These are phyloP conservation scores for Carcina quercana DNA, from an alignment of 2,888 invertebrate genomes.

Conservation along the genomic window DNA sequence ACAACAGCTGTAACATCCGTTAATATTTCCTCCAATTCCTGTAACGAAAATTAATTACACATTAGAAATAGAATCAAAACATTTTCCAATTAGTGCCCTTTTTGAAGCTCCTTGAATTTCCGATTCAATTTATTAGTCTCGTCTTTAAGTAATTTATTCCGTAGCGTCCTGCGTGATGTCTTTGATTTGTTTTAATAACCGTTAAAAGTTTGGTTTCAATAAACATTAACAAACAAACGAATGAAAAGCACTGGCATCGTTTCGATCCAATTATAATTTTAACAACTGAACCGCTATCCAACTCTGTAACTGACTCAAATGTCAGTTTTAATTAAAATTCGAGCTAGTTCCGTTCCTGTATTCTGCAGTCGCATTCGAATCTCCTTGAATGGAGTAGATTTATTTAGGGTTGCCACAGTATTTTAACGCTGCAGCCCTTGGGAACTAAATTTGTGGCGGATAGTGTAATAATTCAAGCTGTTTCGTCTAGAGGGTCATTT, in stretches of 20 bases:
- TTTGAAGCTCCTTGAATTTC: too few relatives aligned
- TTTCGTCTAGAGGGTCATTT: constrained; percentile 13
- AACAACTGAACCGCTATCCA: constrained; percentile 17
- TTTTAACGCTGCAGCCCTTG: too few relatives aligned
- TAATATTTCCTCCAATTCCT: constrained; percentile 96
- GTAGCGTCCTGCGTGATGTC: too few relatives aligned
- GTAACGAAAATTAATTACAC: constrained; percentile 40
- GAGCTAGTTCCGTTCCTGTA: constrained; percentile 28
- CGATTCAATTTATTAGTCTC: too few relatives aligned
- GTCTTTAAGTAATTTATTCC: too few relatives aligned
- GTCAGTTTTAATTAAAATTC: constrained; percentile 45
- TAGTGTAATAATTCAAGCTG: constrained; percentile 14
- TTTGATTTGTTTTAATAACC: too few relatives aligned
- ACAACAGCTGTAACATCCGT: constrained; percentile 91
- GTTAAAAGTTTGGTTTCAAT: too few relatives aligned
- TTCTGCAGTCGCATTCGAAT: constrained; percentile 14
- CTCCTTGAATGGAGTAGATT: constrained; percentile 19
- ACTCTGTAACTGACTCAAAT: constrained; percentile 21
- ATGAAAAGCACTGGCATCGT: too few relatives aligned
- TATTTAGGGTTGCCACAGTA: constrained; percentile 23
- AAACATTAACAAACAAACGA: too few relatives aligned
- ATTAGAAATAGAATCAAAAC: not conserved
- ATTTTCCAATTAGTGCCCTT: too few relatives aligned
- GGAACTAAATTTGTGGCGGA: constrained; percentile 7
- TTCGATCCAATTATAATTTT: constrained; percentile 15